These are phyloP conservation scores for Excalfactoria chinensis DNA, from an alignment of 2,113 vertebrate genomes.

Conservation along the genomic window DNA sequence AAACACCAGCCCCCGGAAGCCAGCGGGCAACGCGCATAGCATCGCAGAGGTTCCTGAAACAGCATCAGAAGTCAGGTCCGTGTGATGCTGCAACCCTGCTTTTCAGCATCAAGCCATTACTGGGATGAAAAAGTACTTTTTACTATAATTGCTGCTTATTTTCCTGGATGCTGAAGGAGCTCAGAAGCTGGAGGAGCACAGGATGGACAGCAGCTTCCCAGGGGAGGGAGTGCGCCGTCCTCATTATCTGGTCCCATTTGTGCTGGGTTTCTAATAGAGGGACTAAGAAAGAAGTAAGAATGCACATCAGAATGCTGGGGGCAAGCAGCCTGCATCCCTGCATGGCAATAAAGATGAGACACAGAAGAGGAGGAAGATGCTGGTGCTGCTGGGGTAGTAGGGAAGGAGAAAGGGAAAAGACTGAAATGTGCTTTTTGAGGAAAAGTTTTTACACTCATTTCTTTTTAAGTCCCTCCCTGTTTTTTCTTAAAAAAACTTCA, in stretches of 20 bases:
- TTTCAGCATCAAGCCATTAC: background rate
- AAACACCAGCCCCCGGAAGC: background rate
- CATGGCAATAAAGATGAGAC: background rate
- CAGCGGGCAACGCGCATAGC: fast-evolving
- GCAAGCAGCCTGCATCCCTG: background rate
- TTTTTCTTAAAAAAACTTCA: conserved; percentile 3
- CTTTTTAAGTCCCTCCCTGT: background rate
- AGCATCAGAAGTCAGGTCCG: background rate
- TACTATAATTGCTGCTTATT: conserved; percentile 38
- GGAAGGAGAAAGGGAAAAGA: background rate
- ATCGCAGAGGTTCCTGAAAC: background rate
- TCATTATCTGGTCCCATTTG: background rate
- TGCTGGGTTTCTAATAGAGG: background rate
- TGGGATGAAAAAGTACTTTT: conserved; percentile 20
- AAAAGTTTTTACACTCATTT: background rate
- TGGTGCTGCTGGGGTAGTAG: background rate
- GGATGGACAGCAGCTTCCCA: background rate
- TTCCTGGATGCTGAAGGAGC: background rate
- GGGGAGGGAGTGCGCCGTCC: background rate
- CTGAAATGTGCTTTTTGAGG: background rate
- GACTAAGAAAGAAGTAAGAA: background rate
- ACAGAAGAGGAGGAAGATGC: background rate
- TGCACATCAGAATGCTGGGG: background rate
- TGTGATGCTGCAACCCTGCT: background rate
- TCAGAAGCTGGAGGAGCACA: background rate